These are phyloP conservation scores for Chironomus riparius DNA, from an alignment of 2,888 invertebrate species.

Conservation along the genomic window DNA sequence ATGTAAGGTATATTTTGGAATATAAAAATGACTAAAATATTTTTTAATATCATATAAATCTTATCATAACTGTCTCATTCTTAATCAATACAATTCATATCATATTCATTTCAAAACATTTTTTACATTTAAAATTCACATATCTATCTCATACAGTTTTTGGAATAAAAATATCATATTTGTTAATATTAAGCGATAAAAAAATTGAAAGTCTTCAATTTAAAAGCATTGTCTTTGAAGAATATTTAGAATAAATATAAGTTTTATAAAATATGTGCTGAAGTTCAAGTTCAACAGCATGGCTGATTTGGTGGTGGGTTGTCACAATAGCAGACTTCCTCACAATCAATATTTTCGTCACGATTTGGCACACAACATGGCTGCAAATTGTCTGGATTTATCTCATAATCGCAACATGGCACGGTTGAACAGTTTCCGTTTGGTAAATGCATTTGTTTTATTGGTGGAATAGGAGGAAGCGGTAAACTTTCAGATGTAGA, in stretches of 20 bases:
- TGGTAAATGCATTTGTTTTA: conserved; percentile 1
- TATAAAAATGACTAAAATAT: neutral
- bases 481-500: conserved; percentile 21
- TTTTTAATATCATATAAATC: neutral
- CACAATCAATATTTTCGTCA: neutral
- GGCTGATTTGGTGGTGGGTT: conserved; percentile 19
- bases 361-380: conserved; percentile 10
- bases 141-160: too few species aligned
- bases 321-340: conserved; percentile 18
- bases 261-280: neutral
- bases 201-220: neutral
- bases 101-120: too few species aligned
- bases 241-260: neutral
- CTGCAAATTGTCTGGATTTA: neutral
- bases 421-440: neutral
- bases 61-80: too few species aligned
- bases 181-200: neutral
- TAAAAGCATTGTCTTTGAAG: neutral
- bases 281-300: neutral
- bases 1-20: neutral
- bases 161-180: too few species aligned
- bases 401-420: conserved; percentile 15
- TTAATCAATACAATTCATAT: too few species aligned
- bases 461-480: conserved; percentile 19
- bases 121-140: too few species aligned